Evolutionary conservation across 2,888 invertebrate genomes (phyloP), one percentile per base, ranked within the genome.

Genomic region (Lomographa bimaculata): DNA sequence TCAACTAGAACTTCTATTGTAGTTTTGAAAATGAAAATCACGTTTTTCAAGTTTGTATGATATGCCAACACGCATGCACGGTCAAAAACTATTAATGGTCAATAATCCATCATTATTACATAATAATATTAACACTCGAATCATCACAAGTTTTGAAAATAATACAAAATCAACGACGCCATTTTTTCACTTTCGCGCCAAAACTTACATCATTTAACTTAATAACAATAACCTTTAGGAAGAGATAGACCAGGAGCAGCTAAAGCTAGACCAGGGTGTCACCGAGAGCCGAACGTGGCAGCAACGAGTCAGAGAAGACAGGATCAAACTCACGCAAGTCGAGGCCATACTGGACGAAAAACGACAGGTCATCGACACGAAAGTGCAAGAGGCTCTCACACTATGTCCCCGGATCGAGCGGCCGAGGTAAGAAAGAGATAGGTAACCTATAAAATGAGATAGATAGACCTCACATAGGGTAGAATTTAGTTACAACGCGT

Each of bases 391-490:
- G 29, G 92, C 92, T 0, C 64, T 71, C 24, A 63, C 55, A 18
- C 59, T 86, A 6, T 91, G 92, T 14, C 68, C 81, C 0, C 75
- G 91, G 50, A 71, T 91, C 2, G 64, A 82, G 0, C 79, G 89
- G 3, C 73, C 86, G 0, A 89, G 91, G 91, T 91, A 58, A 45
- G 46, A 46, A 5, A 4, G 5, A 23, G n/a, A n/a, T n/a, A n/a
- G n/a, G n/a, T n/a, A 8, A 20, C n/a, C 27, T 1, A 33, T 19
- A 91, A 90, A 84, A 86, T 35, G 82, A 90, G 59, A 77, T 90
- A 45, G 79, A 77, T 78, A 2, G 83, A 87, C 20, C 79, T 59
- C 25, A 54, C 73, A 0, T 73, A 79, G 45, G 64, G 71, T 1
- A 58, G 59, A 27, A 60, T 64, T n/a, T 68, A 64, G 34, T 50